Evolutionary conservation across 2,797 vertebrate genomes (phyloP).

Genomic region (Spatula versicolor): DNA sequence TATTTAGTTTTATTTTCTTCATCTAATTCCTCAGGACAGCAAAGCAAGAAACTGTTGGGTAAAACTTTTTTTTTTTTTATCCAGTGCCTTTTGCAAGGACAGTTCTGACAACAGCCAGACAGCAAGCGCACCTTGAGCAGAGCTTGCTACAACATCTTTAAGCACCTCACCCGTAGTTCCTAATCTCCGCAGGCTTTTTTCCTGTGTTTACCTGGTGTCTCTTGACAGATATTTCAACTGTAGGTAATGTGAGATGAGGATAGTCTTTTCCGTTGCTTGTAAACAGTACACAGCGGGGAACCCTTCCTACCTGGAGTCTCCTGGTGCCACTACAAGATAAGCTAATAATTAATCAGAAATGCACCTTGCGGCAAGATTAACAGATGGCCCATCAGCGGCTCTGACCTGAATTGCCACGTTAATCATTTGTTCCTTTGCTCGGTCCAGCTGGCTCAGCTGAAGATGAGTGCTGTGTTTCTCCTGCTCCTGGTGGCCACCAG

Average conservation of each 20-base stretch:
- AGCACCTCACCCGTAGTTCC: neutral
- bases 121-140: rapidly evolving
- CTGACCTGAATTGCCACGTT: neutral
- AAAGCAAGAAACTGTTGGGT: neutral
- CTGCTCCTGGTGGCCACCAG: neutral
- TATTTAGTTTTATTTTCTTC: neutral
- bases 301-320: neutral
- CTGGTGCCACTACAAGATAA: neutral
- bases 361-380: neutral
- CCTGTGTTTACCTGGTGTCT: neutral
- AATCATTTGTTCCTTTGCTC: neutral
- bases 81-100: rapidly evolving
- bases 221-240: neutral
- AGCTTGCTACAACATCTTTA: neutral
- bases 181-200: neutral
- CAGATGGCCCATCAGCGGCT: constrained; percentile 8
- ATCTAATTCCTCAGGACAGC: neutral
- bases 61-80: neutral
- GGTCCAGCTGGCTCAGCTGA: neutral
- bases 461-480: neutral
- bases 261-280: neutral
- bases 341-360: constrained; percentile 31
- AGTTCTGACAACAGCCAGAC: neutral
- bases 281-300: neutral
- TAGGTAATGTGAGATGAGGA: neutral